Evolutionary conservation across 2,797 vertebrate genomes (phyloP).

Genomic region (Rachycentron canadum): DNA sequence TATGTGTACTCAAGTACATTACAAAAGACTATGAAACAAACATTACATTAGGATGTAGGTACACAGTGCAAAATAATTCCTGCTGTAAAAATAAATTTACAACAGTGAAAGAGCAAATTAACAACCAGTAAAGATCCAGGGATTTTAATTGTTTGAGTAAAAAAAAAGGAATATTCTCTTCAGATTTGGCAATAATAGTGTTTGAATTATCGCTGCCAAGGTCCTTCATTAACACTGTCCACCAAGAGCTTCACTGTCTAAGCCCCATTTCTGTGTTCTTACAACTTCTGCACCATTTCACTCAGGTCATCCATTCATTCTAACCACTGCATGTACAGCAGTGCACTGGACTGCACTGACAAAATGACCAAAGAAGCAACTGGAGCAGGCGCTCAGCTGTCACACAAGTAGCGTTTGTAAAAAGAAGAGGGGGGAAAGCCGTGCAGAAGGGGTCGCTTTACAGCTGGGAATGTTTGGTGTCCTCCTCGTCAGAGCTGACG

Average conservation of each 20-base stretch:
- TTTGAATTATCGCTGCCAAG: slow-evolving; percentile 8
- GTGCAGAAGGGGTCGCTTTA: slow-evolving; percentile 34
- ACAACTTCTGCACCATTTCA: slow-evolving; percentile 17
- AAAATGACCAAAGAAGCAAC: slow-evolving; percentile 1
- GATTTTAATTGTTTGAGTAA: slow-evolving; percentile 19
- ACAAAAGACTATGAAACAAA: slow-evolving; percentile 25
- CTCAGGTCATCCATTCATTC: slow-evolving; percentile 11
- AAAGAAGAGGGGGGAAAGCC: background rate
- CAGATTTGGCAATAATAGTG: background rate
- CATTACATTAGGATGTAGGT: slow-evolving; percentile 31
- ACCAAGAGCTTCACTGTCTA: background rate
- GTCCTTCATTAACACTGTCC: slow-evolving; percentile 40
- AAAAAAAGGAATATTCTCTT: background rate
- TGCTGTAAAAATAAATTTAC: slow-evolving; percentile 53
- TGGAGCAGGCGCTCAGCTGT: slow-evolving; percentile 1
- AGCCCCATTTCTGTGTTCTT: slow-evolving; percentile 19
- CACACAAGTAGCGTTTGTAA: slow-evolving; percentile 24
- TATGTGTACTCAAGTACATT: slow-evolving; percentile 10
- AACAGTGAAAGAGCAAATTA: slow-evolving; percentile 38
- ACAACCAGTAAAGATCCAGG: slow-evolving; percentile 21
- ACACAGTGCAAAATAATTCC: slow-evolving; percentile 62
- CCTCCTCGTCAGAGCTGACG: slow-evolving; percentile 40
- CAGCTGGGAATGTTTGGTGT: slow-evolving; percentile 57
- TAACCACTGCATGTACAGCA: slow-evolving; percentile 13
- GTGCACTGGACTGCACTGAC: background rate